Conservation (phyloP, 2,797 vertebrate species). For the Psittacula derbiana region DNA sequence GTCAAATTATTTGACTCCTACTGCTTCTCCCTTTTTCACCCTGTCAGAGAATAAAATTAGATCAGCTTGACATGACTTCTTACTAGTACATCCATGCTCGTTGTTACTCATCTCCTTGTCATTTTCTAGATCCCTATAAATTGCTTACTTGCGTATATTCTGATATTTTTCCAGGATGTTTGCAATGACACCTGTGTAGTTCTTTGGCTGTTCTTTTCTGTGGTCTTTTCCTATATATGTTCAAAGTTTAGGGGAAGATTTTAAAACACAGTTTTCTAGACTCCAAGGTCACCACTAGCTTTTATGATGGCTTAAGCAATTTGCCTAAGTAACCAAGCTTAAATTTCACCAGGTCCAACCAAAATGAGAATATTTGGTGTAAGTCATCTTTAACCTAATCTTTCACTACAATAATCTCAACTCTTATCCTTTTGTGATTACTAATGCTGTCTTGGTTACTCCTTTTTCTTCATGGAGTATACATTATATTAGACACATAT, state of each 20-base stretch:
- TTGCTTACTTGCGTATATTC: background rate
- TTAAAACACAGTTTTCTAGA: background rate
- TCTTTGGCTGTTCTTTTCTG: background rate
- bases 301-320: background rate
- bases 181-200: background rate
- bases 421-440: background rate
- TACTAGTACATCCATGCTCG: background rate
- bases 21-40: background rate
- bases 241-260: background rate
- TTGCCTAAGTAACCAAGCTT: background rate
- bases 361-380: background rate
- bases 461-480: background rate
- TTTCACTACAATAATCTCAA: background rate
- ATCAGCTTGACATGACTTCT: background rate
- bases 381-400: background rate
- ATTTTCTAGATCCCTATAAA: background rate
- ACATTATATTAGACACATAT: background rate
- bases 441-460: background rate
- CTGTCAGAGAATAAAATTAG: conserved; percentile 10
- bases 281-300: background rate
- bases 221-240: background rate
- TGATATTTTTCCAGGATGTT: background rate
- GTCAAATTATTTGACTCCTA: background rate
- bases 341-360: background rate
- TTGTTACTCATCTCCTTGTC: background rate